These are phyloP conservation scores for Ophion obscuratus DNA, from an alignment of 2,888 invertebrate species.

Conservation along the genomic window DNA sequence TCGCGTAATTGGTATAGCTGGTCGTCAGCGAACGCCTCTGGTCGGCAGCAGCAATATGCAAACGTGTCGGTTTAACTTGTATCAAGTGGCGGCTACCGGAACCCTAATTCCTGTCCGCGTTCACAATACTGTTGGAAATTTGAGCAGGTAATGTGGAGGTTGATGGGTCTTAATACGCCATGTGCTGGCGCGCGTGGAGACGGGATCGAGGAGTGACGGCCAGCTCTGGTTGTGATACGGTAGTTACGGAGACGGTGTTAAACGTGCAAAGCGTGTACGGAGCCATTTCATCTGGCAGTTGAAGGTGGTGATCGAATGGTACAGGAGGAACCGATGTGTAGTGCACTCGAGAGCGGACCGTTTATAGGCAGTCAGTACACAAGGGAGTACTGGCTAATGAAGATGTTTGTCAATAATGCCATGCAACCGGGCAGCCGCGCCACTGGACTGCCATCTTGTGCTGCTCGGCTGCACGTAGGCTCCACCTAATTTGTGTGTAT, in stretches of 20 bases:
- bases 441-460: slow-evolving; percentile 47
- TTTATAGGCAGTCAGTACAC: slow-evolving; percentile 75
- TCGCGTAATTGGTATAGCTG: not conserved
- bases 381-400: slow-evolving; percentile 77
- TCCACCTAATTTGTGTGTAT: slow-evolving; percentile 18
- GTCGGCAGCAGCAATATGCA: slow-evolving; percentile 46
- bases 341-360: slow-evolving; percentile 62
- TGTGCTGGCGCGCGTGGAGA: not conserved
- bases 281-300: slow-evolving; percentile 36
- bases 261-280: slow-evolving; percentile 47
- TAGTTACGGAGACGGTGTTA: slow-evolving; percentile 45
- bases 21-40: not conserved
- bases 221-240: slow-evolving; percentile 15
- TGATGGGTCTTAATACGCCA: slow-evolving; percentile 12
- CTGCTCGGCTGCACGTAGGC: slow-evolving; percentile 37
- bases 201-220: not conserved
- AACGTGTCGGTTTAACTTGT: slow-evolving; percentile 71
- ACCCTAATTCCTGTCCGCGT: slow-evolving; percentile 71
- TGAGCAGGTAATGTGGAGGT: slow-evolving; percentile 62
- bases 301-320: slow-evolving; percentile 39
- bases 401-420: slow-evolving; percentile 81
- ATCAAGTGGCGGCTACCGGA: slow-evolving; percentile 70
- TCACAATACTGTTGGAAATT: slow-evolving; percentile 68
- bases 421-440: slow-evolving; percentile 69
- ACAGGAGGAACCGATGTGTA: slow-evolving; percentile 38